Evolutionary conservation across 2,113 vertebrate genomes (phyloP).

Genomic region (Daboia siamensis): DNA sequence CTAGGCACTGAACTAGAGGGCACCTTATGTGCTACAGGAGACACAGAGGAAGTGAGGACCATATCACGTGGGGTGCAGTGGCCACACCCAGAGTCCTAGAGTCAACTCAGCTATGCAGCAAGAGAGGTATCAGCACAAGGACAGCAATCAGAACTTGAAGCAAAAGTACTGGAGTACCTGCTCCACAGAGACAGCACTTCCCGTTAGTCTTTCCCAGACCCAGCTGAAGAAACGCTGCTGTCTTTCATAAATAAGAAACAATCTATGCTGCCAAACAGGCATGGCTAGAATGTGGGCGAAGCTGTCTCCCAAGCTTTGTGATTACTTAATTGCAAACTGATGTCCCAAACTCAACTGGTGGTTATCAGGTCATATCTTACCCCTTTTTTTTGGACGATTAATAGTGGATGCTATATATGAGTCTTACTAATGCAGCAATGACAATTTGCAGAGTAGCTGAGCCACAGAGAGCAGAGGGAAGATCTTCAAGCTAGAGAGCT

Average conservation of each 20-base stretch:
- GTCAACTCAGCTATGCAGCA: slow-evolving; percentile 2
- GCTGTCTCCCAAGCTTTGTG: background rate
- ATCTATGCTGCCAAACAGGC: background rate
- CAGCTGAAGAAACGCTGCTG: background rate
- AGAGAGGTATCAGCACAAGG: background rate
- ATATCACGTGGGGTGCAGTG: slow-evolving; percentile 50
- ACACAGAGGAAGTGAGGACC: slow-evolving; percentile 58
- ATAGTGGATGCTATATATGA: background rate
- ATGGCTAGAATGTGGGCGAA: background rate
- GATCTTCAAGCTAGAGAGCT: background rate
- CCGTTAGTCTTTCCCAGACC: background rate
- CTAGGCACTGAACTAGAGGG: slow-evolving; percentile 66
- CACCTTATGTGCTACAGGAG: slow-evolving; percentile 63
- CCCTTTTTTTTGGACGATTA: background rate
- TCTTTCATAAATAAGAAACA: background rate
- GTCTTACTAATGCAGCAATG: background rate
- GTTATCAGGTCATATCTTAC: background rate
- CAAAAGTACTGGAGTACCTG: background rate
- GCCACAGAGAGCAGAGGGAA: background rate
- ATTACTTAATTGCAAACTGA: background rate
- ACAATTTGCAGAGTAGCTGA: background rate
- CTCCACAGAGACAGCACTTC: accelerated
- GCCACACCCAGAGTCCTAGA: slow-evolving; percentile 21
- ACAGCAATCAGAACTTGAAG: slow-evolving; percentile 6
- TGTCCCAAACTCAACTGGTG: background rate